These are phyloP conservation scores for Incurvaria masculella DNA, from an alignment of 2,888 invertebrate genomes.

Conservation along the genomic window DNA sequence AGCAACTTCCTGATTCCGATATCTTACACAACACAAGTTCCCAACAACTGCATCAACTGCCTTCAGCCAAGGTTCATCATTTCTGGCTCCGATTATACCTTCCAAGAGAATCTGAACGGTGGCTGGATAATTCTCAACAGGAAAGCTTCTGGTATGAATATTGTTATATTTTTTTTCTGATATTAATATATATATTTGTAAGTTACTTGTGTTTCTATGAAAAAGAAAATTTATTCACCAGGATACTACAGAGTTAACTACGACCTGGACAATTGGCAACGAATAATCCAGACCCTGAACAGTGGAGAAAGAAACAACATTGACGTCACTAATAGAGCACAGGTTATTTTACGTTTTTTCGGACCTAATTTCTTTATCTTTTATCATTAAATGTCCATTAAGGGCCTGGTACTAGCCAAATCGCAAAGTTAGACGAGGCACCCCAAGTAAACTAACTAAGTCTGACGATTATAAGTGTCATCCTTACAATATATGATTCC, in stretches of 20 bases:
- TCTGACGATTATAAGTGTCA: no score
- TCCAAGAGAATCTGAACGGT: constrained; percentile 37
- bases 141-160: constrained; percentile 34
- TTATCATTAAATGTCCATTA: no score
- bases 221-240: constrained; percentile 22
- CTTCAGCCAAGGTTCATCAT: constrained; percentile 39
- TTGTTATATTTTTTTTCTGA: not conserved
- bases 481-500: no score
- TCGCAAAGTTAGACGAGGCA: no score
- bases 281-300: constrained; percentile 45
- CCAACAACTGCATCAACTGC: constrained; percentile 40
- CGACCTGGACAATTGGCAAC: constrained; percentile 47
- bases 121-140: constrained; percentile 47
- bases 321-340: constrained; percentile 49
- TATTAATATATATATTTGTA: not conserved
- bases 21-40: constrained; percentile 37
- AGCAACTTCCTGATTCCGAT: constrained; percentile 37
- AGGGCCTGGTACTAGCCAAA: no score
- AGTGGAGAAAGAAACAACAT: constrained; percentile 28
- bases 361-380: not conserved
- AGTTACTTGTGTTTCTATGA: not conserved
- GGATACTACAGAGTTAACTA: constrained; percentile 62
- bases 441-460: no score
- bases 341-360: constrained; percentile 23
- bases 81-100: constrained; percentile 34